A percentile compares a stretch with the other conserved stretches of the same genome.
phyloP scores from a whole-genome alignment of 2,113 vertebrate species.

The Nothoprocta pentlandii region DNA sequence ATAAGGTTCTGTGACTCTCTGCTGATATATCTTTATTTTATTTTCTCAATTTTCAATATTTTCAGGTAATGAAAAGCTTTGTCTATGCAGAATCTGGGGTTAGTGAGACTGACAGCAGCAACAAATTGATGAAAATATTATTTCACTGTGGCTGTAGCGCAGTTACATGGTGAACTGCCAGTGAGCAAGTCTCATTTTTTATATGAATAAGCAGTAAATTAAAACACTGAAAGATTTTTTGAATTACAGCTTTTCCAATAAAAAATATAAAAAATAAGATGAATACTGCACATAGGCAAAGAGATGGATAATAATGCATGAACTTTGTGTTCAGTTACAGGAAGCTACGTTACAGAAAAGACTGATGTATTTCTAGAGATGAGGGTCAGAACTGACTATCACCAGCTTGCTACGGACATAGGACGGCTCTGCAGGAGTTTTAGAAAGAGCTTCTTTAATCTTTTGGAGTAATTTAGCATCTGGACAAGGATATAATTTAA shows the following conservation, averaged over 20 bases:
- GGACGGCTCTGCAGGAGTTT: background rate
- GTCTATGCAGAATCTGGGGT: background rate
- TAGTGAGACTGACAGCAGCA: background rate
- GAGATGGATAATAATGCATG: background rate
- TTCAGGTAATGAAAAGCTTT: background rate
- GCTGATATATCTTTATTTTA: background rate
- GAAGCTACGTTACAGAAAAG: background rate
- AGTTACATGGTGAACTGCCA: background rate
- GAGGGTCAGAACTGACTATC: background rate
- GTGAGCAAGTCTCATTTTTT: background rate
- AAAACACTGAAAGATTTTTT: background rate
- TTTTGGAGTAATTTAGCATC: constrained; percentile 34
- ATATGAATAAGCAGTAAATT: background rate
- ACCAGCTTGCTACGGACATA: background rate
- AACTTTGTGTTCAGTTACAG: background rate
- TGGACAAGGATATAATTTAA: constrained; percentile 23
- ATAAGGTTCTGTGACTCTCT: background rate
- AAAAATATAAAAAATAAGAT: background rate
- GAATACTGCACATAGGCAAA: background rate
- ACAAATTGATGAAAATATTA: background rate
- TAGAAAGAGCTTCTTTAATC: background rate
- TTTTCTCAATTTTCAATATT: background rate
- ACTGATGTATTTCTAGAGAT: background rate
- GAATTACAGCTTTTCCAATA: background rate
- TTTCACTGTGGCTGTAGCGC: background rate